Conservation (phyloP, 2,113 vertebrate species). For the Pseudorasbora parva region DNA sequence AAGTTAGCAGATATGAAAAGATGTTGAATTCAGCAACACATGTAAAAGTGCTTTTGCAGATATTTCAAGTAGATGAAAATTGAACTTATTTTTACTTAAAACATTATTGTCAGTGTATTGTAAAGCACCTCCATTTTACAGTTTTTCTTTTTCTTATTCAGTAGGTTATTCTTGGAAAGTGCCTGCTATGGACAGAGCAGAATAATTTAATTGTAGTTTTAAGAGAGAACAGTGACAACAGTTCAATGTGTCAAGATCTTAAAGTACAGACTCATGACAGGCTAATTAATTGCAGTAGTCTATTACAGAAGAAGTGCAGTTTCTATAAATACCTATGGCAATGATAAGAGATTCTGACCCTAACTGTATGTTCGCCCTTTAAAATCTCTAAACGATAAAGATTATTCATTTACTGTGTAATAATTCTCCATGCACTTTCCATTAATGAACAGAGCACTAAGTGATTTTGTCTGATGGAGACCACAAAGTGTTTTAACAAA, state of each 20-base stretch:
- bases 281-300: background rate
- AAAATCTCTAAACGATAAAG: background rate
- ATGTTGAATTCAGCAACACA: no score
- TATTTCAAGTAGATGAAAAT: background rate
- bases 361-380: background rate
- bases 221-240: slow-evolving; percentile 12
- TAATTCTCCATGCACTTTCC: background rate
- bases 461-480: background rate
- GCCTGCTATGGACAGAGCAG: background rate
- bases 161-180: background rate
- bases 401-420: background rate
- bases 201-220: background rate
- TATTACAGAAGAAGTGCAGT: background rate
- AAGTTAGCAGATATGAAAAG: no score
- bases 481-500: background rate
- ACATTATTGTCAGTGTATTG: background rate
- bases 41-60: no score
- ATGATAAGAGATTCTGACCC: background rate
- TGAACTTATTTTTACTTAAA: background rate
- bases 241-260: slow-evolving; percentile 7
- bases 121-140: background rate
- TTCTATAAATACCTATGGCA: background rate
- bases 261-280: slow-evolving; percentile 20
- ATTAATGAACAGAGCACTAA: background rate
- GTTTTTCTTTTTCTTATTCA: background rate